Evolutionary conservation across 2,888 invertebrate species (phyloP), one percentile per base, ranked within the genome.

Genomic region (Lapara coniferarum): DNA sequence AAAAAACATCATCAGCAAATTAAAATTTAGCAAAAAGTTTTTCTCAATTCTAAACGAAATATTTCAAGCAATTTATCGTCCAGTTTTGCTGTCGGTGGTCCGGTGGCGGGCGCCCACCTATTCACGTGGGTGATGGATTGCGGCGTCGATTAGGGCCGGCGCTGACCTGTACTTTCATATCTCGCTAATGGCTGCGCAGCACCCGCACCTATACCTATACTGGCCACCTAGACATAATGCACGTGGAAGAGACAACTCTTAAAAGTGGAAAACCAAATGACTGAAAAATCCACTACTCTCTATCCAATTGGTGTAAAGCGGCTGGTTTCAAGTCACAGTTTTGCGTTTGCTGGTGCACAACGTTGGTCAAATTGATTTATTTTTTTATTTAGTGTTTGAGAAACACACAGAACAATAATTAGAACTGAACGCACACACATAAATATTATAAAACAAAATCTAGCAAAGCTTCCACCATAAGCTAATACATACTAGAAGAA

Each of bases 121-220:
- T 89, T 89, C 91, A 89, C 90, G 91, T 89, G 87, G 83, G 91
- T 93, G 92, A 92, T 93, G 92, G 92, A 93, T 93, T 88, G 91
- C 92, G 89, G 91, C 89, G 90, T 87, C 92, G 92, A 93, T 93
- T 92, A 93, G 91, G 90, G 89, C 88, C 84, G 86, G 81, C 84
- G 88, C 91, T 89, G 92, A 92, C 92, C 92, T 92, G 92, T 89
- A 90, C 92, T 90, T 92, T 92, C 92, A 91, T 92, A 93, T 91
- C 92, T 85, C 90, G 81, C 92, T 93, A 93, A 93, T 92, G 92
- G 90, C 89, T 46, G 63, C 46, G 46, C 46, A 56, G n/a, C 56
- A 66, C 63, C 53, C 59, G 16, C 55, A 63, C 68, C 68, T 53
- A 66, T 25, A 66, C 66, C 51, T 58, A 68, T 59, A 49, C 57